Evolutionary conservation across 1,140 invertebrate genomes (phyloP).

Genomic region (Meloidogyne hapla): DNA sequence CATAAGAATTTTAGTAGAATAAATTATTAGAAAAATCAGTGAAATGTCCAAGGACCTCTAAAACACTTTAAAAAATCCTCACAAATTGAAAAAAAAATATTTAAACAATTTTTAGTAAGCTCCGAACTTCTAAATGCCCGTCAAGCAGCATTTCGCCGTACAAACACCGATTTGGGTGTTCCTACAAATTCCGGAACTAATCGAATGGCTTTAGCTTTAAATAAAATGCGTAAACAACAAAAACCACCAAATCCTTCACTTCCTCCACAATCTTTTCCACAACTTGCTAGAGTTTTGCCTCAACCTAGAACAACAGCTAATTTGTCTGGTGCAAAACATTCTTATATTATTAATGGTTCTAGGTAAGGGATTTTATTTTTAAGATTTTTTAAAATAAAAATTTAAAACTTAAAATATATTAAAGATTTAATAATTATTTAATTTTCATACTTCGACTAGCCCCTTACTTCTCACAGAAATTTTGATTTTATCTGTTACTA

Average conservation of each 20-base stretch:
- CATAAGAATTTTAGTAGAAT: too few species aligned
- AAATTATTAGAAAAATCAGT: too few species aligned
- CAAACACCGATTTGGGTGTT: constrained; percentile 41
- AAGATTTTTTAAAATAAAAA: too few species aligned
- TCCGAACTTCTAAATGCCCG: constrained; percentile 28
- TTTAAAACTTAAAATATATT: too few species aligned
- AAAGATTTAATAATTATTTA: too few species aligned
- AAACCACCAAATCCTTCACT: background rate
- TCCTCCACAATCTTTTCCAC: constrained; percentile 16
- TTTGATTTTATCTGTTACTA: too few species aligned
- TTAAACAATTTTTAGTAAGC: constrained; percentile 28
- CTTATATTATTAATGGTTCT: background rate
- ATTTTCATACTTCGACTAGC: too few species aligned
- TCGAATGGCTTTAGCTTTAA: constrained; percentile 9
- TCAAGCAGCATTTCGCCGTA: constrained; percentile 37
- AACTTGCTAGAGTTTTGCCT: constrained; percentile 20
- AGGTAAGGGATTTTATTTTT: background rate
- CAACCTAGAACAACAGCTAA: constrained; percentile 15
- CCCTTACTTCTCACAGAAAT: too few species aligned
- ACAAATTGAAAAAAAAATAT: too few species aligned
- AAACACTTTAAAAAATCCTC: too few species aligned
- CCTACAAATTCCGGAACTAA: background rate
- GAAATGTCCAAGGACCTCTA: too few species aligned
- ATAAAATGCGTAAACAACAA: background rate
- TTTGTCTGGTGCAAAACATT: background rate